Evolutionary conservation across 2,888 invertebrate species (phyloP), one percentile per base, ranked within the genome.

Genomic region (Pelosia muscerda): DNA sequence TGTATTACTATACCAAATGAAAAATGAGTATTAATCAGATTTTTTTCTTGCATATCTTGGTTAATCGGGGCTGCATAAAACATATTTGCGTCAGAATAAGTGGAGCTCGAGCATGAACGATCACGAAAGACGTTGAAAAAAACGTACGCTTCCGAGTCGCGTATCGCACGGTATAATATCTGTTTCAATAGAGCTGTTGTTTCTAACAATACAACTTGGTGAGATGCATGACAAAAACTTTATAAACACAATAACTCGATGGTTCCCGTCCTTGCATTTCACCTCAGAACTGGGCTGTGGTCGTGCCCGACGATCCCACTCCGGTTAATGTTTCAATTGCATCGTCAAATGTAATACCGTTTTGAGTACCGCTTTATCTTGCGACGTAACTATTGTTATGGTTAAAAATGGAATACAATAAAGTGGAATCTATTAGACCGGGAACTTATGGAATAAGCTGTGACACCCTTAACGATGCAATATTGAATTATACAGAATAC

Each of bases 221-320:
- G 91, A 90, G 89, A 90, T 90, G 90, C 89, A 88, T 90, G 90
- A 91, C 89, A 92, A 93, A 90, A 92, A 91, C 76, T 84, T 90
- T 88, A 86, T 85, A 85, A 88, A 87, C 87, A 92, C 91, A 92
- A 92, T 91, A 88, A 88, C 80, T 81, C 73, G 82, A 81, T 87
- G 84, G 88, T 89, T 90, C 86, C 89, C 89, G 90, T 90, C 90
- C 90, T 91, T 90, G 90, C 88, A 86, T 91, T 90, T 90, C 87
- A 88, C 89, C 83, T 89, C 88, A 76, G 82, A 91, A 90, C 88
- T 92, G 89, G 90, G 90, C 89, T 90, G 84, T 86, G 88, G 89
- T 93, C 92, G 92, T 92, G 91, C 85, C 84, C 76, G 82, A 81
- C 84, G 85, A 89, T 88, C 84, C 87, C 79, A 90, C 83, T 89